phyloP scores from a whole-genome alignment of 2,888 invertebrate species.

The Troides oblongomaculatus region DNA sequence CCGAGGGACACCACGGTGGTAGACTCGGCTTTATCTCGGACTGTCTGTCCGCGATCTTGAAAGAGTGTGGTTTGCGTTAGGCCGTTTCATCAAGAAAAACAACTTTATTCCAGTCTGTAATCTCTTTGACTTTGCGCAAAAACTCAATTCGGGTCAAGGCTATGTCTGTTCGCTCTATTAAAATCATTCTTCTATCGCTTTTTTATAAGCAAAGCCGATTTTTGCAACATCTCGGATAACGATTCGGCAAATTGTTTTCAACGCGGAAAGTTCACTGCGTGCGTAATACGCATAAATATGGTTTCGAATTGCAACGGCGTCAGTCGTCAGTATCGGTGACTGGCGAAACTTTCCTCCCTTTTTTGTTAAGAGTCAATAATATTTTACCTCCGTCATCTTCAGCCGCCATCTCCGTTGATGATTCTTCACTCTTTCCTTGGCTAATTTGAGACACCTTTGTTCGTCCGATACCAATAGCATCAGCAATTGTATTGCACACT shows the following conservation, averaged over 20 bases:
- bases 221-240: neutral
- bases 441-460: neutral
- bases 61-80: constrained; percentile 34
- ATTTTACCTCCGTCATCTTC: neutral
- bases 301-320: neutral
- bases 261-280: neutral
- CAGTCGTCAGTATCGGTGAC: too few relatives aligned
- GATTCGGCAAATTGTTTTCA: neutral
- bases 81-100: constrained; percentile 35
- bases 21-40: constrained; percentile 6
- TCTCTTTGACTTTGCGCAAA: constrained; percentile 33
- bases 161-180: constrained; percentile 30
- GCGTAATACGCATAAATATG: neutral
- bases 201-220: constrained; percentile 31
- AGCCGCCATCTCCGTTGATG: neutral
- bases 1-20: neutral
- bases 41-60: constrained; percentile 3
- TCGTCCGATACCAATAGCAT: neutral
- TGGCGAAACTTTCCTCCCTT: neutral
- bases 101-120: constrained; percentile 32
- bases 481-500: neutral
- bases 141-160: constrained; percentile 17
- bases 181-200: constrained; percentile 33
- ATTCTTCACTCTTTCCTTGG: neutral
- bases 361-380: neutral